These are phyloP conservation scores for Sebastes kiyomatsui DNA, from an alignment of 2,797 vertebrate genomes.

Conservation along the genomic window DNA sequence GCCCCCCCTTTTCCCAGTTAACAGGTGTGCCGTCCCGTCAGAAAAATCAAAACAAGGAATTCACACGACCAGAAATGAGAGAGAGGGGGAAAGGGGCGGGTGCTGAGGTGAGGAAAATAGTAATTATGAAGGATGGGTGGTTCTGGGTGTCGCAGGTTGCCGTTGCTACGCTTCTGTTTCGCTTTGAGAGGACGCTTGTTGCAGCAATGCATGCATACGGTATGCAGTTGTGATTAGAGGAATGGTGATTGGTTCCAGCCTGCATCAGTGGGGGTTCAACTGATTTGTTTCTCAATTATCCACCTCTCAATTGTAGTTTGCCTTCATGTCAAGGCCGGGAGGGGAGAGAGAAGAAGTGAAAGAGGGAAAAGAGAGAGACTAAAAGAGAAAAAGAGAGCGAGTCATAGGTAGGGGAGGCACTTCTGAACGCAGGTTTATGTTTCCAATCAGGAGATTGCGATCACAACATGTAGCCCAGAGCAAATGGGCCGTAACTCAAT, in stretches of 20 bases:
- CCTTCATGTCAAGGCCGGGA: not conserved
- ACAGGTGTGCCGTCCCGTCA: constrained; percentile 67
- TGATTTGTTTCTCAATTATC: constrained; percentile 42
- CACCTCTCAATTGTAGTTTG: constrained; percentile 29
- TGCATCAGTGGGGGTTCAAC: not conserved
- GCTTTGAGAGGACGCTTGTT: not conserved
- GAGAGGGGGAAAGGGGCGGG: constrained; percentile 1
- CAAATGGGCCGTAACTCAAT: constrained; percentile 69
- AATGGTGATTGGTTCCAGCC: constrained; percentile 13
- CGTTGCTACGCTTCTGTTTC: not conserved
- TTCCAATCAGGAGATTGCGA: constrained; percentile 71
- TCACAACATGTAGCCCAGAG: constrained; percentile 60
- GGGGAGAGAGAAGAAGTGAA: not conserved
- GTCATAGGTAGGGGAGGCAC: constrained; percentile 12
- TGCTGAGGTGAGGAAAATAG: constrained; percentile 33
- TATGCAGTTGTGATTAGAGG: not conserved
- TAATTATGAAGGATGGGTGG: constrained; percentile 46
- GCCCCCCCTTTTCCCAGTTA: constrained; percentile 13
- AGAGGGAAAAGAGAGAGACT: not conserved
- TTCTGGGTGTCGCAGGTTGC: not conserved
- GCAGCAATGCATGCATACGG: not conserved
- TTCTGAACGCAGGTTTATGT: constrained; percentile 54
- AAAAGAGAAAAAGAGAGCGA: not conserved
- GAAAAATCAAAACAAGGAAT: constrained; percentile 57
- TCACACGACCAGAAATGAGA: constrained; percentile 27